Percentiles rank a stretch among this genome's conserved stretches.
phyloP scores from a whole-genome alignment of 2,888 invertebrate genomes.

The Archips xylosteana region DNA sequence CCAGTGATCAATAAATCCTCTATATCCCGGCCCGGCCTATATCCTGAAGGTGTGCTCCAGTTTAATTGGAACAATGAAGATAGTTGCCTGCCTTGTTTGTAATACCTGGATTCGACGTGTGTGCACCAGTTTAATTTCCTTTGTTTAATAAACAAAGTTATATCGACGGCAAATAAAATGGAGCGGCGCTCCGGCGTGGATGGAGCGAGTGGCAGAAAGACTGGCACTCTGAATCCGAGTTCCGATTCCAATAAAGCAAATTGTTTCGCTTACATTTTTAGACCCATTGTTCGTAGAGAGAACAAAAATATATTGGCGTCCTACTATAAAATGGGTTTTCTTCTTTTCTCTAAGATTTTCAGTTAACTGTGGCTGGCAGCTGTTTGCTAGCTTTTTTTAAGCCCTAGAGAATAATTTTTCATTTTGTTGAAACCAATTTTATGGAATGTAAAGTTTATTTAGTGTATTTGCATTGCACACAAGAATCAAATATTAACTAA shows the following conservation, averaged over 20 bases:
- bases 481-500: too few relatives aligned
- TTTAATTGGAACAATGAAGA: conserved; percentile 70
- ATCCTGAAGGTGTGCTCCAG: conserved; percentile 62
- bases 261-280: conserved; percentile 31
- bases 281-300: neutral
- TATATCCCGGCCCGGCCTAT: conserved; percentile 41
- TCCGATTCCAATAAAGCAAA: conserved; percentile 33
- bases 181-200: conserved; percentile 51
- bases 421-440: neutral
- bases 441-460: too few relatives aligned
- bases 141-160: conserved; percentile 64
- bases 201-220: conserved; percentile 44
- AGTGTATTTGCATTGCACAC: too few relatives aligned
- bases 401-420: neutral
- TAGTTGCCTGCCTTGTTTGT: conserved; percentile 69
- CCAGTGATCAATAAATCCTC: conserved; percentile 34
- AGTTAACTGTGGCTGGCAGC: neutral
- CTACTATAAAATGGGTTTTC: neutral
- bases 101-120: conserved; percentile 63
- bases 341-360: neutral
- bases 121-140: conserved; percentile 75
- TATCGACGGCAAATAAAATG: conserved; percentile 62
- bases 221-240: conserved; percentile 18
- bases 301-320: conserved; percentile 7
- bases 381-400: neutral